phyloP scores from a whole-genome alignment of 1,140 invertebrate species.

The Lucilia cuprina region DNA sequence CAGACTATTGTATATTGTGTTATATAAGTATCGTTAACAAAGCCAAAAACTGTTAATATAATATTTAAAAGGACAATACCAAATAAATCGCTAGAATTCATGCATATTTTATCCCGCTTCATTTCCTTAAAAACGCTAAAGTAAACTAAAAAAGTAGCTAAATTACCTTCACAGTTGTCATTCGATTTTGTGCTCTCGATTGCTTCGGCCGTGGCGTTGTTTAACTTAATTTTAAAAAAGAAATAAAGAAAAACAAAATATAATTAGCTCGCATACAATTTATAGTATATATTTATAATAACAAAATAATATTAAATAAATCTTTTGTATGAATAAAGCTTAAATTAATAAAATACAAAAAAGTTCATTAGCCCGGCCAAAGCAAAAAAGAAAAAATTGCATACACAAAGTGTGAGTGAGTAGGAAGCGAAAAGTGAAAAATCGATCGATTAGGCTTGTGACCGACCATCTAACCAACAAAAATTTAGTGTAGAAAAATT shows the following conservation, averaged over 20 bases:
- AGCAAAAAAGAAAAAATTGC: background rate
- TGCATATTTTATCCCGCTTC: no score
- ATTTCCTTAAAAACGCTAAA: no score
- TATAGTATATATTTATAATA: background rate
- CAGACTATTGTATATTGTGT: no score
- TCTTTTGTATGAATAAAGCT: background rate
- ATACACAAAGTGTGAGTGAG: background rate
- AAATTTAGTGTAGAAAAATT: background rate
- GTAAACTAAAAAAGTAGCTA: no score
- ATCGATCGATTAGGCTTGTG: background rate
- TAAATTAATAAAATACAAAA: background rate
- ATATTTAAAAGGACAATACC: no score
- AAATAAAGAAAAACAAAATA: background rate
- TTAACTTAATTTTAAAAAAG: background rate
- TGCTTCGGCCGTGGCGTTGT: slow-evolving; percentile 8
- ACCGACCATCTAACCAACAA: background rate
- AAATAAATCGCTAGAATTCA: no score
- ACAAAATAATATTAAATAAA: background rate
- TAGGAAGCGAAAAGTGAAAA: slow-evolving; percentile 2
- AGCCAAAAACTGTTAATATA: no score
- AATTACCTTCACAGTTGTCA: background rate
- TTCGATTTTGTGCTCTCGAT: background rate
- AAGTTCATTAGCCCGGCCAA: slow-evolving; percentile 16
- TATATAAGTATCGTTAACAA: no score
- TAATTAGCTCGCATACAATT: background rate